Evolutionary conservation across 2,113 vertebrate species (phyloP), one percentile per base, ranked within the genome.

Genomic region (Lucifuga dentata): DNA sequence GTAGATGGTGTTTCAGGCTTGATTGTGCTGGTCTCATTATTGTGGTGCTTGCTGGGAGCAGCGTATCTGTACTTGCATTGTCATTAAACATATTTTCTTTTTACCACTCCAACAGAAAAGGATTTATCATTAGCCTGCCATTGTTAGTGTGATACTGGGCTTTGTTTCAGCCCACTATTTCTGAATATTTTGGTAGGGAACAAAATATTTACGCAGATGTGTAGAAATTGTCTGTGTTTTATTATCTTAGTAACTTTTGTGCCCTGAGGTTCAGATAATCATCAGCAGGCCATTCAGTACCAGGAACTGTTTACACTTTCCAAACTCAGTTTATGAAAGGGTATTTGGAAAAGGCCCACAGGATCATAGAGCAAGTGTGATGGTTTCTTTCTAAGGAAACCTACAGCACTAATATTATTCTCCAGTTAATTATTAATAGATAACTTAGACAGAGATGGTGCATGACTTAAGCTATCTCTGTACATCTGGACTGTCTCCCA

Each of bases 361-460:
- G 40, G 50, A 57, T 9, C 32, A 20, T 8, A 24, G 16, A 33
- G 41, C 19, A 60, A 26, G 13, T 55, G 60, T 67, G 44, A 62
- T 62, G 50, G 56, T 73, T 81, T 67, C 24, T 73, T 46, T 56
- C 26, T 20, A 12, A 65, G 8, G 39, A 68, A 73, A n/a, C 23
- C 19, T 43, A 40, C 60, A 70, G 20, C 58, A 77, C 65, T 38
- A 70, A 84, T 46, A 79, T 68, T 79, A 73, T 77, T 68, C 57
- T 77, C 23, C 24, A 51, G 59, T 49, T 51, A 70, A 72, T 73
- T 60, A 59, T 66, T 64, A 44, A 78, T 41, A 70, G 35, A 55
- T 57, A 46, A 45, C 17, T 52, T 11, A 63, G 48, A 51, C 35
- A 55, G 23, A 83, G 24, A 73, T 45, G 33, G 49, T 64, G 62